Evolutionary conservation across 1,140 invertebrate genomes (phyloP), one percentile per base, ranked within the genome.

Genomic region (Macrotrachela quadricornifera): DNA sequence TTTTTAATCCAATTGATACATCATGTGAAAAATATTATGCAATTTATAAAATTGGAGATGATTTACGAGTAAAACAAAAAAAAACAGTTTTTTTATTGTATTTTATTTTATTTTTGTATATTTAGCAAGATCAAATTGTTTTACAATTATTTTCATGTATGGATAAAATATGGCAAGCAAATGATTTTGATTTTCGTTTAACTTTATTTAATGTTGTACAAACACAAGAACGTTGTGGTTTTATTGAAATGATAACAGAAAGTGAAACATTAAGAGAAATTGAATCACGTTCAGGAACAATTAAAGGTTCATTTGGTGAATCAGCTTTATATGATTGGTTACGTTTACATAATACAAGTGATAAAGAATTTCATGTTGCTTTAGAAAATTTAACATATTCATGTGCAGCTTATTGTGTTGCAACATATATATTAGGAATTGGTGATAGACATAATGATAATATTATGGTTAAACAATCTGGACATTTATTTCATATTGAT

Each of bases 391-490:
- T 77, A 60, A 73, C 72, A 69, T 79, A 82, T 0, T 96, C 90
- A 0, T 96, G 91, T 73, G 91, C 92, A 46, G 94, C 88, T 0
- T 99, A 96, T 67, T 94, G 90, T 70, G 90, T 99, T 4, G 88
- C 85, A 0, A 99, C 92, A 1, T 97, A 96, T 68, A 78, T 99
- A 46, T 73, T 99, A 16, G 94, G 94, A 16, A 90, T 99, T 48
- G 92, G 94, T 71, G 94, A 99, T 74, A 76, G 94, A 44, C 94
- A 99, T 68, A 99, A 97, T 71, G 94, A 99, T 68, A 99, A 99
- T 70, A 99, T 99, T 57, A 94, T 99, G 90, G 64, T 99, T n/a
- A 96, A 94, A 73, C 88, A 85, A 0, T 86, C 85, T 0, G 94
- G 94, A n/a, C 92, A 97, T 68, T 72, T 99, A 47, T 97, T 99